Conservation (phyloP, 2,113 vertebrate genomes). For the Gymnobelideus leadbeateri region DNA sequence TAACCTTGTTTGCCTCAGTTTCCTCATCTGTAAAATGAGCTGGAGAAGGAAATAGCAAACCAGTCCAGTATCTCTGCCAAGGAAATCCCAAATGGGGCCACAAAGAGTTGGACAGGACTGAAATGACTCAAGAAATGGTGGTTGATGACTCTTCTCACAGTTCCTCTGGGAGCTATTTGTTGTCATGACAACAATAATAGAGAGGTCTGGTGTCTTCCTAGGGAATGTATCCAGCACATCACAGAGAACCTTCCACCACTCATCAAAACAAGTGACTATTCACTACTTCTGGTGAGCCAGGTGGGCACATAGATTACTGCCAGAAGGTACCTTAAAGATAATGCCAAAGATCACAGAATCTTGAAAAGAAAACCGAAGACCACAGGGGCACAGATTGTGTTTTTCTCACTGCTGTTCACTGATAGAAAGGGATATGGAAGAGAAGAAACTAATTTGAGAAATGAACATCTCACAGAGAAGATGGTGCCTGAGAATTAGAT, state of each 20-base stretch:
- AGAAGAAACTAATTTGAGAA: background rate
- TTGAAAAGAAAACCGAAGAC: background rate
- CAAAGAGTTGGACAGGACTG: background rate
- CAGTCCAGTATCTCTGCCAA: background rate
- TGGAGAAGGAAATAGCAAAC: background rate
- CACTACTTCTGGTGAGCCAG: background rate
- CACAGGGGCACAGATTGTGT: background rate
- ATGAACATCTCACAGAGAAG: background rate
- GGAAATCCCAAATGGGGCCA: background rate
- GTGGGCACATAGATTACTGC: background rate
- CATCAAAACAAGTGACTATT: too few species aligned
- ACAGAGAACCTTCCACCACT: background rate
- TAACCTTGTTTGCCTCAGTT: background rate
- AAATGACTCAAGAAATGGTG: background rate
- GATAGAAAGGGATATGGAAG: background rate
- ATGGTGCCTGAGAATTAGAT: background rate
- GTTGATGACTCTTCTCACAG: background rate
- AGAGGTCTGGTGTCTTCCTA: background rate
- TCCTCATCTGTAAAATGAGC: background rate
- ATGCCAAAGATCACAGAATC: background rate
- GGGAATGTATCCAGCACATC: background rate
- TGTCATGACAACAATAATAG: background rate
- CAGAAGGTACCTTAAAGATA: background rate
- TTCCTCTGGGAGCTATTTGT: background rate
- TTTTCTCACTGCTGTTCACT: background rate